A percentile compares a stretch with the other conserved stretches of the same genome.
These are phyloP conservation scores for Morus bassanus DNA, from an alignment of 2,797 vertebrate species.

Conservation along the genomic window DNA sequence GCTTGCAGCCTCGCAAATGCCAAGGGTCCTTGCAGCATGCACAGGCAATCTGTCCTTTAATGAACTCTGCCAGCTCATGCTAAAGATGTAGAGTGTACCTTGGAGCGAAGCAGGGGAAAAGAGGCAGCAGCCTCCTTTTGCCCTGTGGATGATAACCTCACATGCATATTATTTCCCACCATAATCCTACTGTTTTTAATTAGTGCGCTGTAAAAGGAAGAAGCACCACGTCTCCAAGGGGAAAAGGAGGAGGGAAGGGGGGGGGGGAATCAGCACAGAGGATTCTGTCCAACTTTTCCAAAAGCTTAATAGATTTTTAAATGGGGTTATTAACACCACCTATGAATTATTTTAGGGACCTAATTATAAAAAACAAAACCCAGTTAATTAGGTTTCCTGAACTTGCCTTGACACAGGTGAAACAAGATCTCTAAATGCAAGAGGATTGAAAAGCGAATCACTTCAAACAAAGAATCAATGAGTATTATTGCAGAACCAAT, in stretches of 20 bases:
- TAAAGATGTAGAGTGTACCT: neutral
- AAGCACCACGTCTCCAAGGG: slow-evolving; percentile 43
- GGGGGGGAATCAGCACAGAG: neutral
- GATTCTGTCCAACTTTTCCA: slow-evolving; percentile 68
- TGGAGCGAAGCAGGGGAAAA: neutral
- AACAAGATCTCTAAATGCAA: slow-evolving; percentile 70
- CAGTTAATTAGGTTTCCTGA: slow-evolving; percentile 78
- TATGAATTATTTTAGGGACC: slow-evolving; percentile 97
- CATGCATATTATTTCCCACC: slow-evolving; percentile 39
- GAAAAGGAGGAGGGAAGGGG: slow-evolving; percentile 22
- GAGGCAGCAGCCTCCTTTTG: slow-evolving; percentile 6
- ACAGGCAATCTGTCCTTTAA: slow-evolving; percentile 36
- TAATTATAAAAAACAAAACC: slow-evolving; percentile 89
- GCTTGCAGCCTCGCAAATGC: neutral
- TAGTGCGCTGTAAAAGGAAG: slow-evolving; percentile 48
- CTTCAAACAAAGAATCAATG: slow-evolving; percentile 36
- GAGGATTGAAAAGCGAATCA: slow-evolving; percentile 44
- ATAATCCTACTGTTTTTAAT: slow-evolving; percentile 71
- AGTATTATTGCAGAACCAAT: slow-evolving; percentile 33
- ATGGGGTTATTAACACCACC: slow-evolving; percentile 98
- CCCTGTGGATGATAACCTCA: slow-evolving; percentile 53
- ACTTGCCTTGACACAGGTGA: slow-evolving; percentile 71
- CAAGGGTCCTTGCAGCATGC: neutral
- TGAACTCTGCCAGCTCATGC: neutral
- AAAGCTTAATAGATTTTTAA: slow-evolving; percentile 84